Conservation (phyloP, 2,113 vertebrate species). For the Scytalopus superciliaris region DNA sequence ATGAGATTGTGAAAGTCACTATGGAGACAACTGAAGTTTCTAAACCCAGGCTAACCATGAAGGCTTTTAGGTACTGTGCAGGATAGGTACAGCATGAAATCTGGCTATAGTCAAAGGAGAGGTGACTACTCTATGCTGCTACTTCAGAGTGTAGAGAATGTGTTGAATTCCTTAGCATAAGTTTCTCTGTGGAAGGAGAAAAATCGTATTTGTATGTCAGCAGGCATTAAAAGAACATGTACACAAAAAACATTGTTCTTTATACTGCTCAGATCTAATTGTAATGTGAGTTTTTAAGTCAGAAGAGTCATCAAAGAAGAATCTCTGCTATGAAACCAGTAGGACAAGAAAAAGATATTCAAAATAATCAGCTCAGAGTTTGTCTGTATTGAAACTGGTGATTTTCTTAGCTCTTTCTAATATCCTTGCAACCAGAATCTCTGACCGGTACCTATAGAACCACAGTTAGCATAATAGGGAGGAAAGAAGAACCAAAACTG, state of each 20-base stretch:
- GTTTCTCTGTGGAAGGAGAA: neutral
- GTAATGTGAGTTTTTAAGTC: neutral
- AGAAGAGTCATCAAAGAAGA: neutral
- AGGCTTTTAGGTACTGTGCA: neutral
- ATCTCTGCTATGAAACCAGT: neutral
- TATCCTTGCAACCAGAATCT: neutral
- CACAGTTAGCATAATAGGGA: neutral
- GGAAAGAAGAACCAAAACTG: neutral
- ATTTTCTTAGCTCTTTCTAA: neutral
- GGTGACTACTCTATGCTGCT: neutral
- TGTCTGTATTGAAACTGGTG: rapidly evolving
- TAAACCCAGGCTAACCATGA: neutral
- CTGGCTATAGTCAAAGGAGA: neutral
- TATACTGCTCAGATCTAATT: neutral
- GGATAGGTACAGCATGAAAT: neutral
- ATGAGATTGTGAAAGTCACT: neutral
- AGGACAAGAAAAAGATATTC: neutral
- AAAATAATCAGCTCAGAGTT: neutral
- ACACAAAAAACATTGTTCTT: neutral
- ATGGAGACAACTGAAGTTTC: neutral
- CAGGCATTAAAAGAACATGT: neutral
- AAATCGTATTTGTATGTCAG: neutral
- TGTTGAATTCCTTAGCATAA: neutral
- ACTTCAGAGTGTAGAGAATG: neutral
- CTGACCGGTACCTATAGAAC: neutral